phyloP scores from a whole-genome alignment of 53 echinoderm and acorn worm species.

The Astropecten irregularis region DNA sequence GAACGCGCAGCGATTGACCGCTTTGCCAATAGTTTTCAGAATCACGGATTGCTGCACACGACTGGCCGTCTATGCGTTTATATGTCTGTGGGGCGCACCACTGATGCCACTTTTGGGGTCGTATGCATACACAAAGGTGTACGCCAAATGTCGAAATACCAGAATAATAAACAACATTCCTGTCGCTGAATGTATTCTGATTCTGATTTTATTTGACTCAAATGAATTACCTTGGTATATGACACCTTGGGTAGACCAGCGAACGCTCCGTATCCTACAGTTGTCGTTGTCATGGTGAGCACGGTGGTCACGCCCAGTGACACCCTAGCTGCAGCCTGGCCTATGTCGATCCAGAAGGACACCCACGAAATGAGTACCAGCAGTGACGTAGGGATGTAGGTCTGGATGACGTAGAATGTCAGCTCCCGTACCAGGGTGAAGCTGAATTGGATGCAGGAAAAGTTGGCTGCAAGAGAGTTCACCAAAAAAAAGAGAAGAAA shows the following conservation, averaged over 20 bases:
- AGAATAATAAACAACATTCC: no score
- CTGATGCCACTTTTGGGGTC: no score
- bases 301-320: slow-evolving; percentile 91
- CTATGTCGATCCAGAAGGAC: slow-evolving; percentile 95
- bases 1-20: no score
- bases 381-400: slow-evolving; percentile 85
- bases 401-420: slow-evolving; percentile 88
- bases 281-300: slow-evolving; percentile 92
- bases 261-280: slow-evolving; percentile 80
- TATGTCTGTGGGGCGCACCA: no score
- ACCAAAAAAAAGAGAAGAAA: neutral
- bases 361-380: slow-evolving; percentile 92
- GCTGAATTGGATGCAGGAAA: slow-evolving; percentile 78
- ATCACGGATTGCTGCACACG: no score
- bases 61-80: no score
- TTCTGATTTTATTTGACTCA: no score
- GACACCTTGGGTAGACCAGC: slow-evolving; percentile 90
- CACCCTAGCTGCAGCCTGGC: slow-evolving; percentile 85
- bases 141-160: no score
- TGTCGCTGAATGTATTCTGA: no score
- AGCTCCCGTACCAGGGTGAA: slow-evolving; percentile 84
- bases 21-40: no score
- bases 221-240: slow-evolving; percentile 79
- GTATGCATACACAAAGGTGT: no score
- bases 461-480: slow-evolving; percentile 57